Conservation (phyloP, 2,888 invertebrate genomes). For the Andrena trimmerana region DNA sequence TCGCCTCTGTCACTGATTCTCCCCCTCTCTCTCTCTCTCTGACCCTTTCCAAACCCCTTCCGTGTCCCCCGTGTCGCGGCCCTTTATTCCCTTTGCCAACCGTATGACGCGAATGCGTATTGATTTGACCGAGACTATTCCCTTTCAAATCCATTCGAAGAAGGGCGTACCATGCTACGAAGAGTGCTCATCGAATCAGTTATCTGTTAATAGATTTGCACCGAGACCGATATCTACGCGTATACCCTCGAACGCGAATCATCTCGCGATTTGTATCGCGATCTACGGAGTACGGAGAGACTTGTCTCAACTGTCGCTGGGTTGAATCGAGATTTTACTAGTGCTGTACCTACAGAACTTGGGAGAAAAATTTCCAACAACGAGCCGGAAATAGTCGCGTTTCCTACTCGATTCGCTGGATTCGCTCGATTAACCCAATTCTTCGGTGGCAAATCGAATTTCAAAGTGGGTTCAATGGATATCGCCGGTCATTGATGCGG, state of each 20-base stretch:
- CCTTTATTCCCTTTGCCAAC: conserved; percentile 10
- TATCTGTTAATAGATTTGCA: conserved; percentile 64
- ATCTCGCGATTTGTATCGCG: conserved; percentile 4
- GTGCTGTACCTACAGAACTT: background rate
- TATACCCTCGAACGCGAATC: background rate
- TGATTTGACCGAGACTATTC: conserved; percentile 66
- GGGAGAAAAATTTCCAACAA: background rate
- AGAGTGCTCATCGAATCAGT: background rate
- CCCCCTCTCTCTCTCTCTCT: background rate
- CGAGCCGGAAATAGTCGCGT: background rate
- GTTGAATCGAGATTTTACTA: background rate
- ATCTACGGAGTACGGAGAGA: background rate
- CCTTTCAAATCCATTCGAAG: conserved; percentile 62
- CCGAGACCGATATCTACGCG: background rate
- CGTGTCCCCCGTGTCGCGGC: background rate
- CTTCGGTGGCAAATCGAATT: conserved; percentile 20
- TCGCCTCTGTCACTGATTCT: background rate
- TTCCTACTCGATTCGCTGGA: conserved; percentile 21
- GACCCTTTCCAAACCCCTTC: background rate
- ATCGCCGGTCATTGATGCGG: conserved; percentile 55
- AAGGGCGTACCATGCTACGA: conserved; percentile 27
- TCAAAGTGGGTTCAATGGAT: conserved; percentile 27
- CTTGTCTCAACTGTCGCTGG: background rate
- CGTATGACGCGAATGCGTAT: conserved; percentile 54
- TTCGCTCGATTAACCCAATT: background rate